phyloP scores from a whole-genome alignment of 2,113 vertebrate genomes.

The Oryzias woworae region DNA sequence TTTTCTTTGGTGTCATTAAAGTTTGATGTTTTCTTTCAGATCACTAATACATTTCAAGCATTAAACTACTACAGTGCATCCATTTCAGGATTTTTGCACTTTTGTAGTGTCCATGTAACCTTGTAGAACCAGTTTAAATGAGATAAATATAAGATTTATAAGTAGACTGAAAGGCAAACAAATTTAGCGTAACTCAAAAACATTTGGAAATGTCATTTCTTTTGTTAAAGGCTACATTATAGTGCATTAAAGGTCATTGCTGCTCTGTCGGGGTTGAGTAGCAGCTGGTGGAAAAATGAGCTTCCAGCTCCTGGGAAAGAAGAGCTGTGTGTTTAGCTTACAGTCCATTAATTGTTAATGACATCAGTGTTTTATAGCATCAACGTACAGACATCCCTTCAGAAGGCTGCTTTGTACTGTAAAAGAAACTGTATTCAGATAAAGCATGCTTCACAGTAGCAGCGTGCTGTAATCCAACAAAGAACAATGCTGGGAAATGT shows the following conservation, averaged over 20 bases:
- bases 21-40: background rate
- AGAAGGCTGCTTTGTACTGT: background rate
- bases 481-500: slow-evolving; percentile 7
- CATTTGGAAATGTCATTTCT: too few species aligned
- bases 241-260: too few species aligned
- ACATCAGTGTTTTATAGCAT: background rate
- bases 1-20: background rate
- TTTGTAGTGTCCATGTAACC: too few species aligned
- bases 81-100: too few species aligned
- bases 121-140: too few species aligned
- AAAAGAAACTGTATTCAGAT: slow-evolving; percentile 14
- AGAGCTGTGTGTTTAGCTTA: background rate
- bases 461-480: slow-evolving; percentile 6
- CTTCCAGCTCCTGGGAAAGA: background rate
- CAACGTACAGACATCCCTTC: background rate
- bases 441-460: slow-evolving; percentile 9
- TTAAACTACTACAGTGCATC: too few species aligned
- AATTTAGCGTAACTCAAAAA: too few species aligned
- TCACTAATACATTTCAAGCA: too few species aligned
- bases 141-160: too few species aligned
- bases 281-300: background rate
- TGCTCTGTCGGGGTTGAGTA: background rate
- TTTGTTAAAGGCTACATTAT: too few species aligned
- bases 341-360: background rate
- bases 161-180: too few species aligned